Base-by-base conservation (phyloP, 2,888 invertebrate species). In the Antheraea yamamai region DNA sequence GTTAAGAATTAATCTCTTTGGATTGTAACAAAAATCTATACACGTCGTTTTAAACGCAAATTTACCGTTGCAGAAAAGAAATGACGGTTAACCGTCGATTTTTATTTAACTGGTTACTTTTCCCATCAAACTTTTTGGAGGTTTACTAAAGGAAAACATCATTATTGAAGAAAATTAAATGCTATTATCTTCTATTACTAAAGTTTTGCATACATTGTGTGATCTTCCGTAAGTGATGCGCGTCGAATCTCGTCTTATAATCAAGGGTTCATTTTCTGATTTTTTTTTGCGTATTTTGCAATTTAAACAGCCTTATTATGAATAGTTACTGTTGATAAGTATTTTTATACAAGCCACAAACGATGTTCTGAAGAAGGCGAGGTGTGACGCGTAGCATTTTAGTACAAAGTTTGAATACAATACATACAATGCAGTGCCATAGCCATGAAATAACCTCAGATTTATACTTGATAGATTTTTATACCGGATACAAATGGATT, bases 401-500 rank as follows among this genome's bases (percentile, higher is more conserved):
- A 86, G 86, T 86, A 86, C 87, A 90, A 94, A 94, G 95, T 95
- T 95, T 95, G 94, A 94, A 91, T 93, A 86, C 93, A 93, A 87
- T 83, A 87, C 83, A 87, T 81, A 89, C 84, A 89, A 88, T 86
- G 85, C 81, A 89, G 95, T 95, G 95, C 95, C 95, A 95, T 95
- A 94, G 93, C 92, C 93, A 84, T 87, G 87, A 88, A 84, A 86
- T 87, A 92, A 95, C 95, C 95, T 94, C 95, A 95, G 91, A 94
- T 92, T 92, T 93, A 94, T 93, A 93, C 93, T 92, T 93, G 94
- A 88, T 93, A 94, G 94, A 94, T 93, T 95, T 93, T 95, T 94
- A 95, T 95, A 95, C 94, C 94, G 91, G 39, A 94, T 94, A 95
- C 93, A 94, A 94, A 95, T 95, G 94, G 94, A 95, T 95, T 95